Percentiles rank a stretch among this genome's conserved stretches.
Conservation (phyloP, 2,113 vertebrate species). For the Gadus chalcogrammus region DNA sequence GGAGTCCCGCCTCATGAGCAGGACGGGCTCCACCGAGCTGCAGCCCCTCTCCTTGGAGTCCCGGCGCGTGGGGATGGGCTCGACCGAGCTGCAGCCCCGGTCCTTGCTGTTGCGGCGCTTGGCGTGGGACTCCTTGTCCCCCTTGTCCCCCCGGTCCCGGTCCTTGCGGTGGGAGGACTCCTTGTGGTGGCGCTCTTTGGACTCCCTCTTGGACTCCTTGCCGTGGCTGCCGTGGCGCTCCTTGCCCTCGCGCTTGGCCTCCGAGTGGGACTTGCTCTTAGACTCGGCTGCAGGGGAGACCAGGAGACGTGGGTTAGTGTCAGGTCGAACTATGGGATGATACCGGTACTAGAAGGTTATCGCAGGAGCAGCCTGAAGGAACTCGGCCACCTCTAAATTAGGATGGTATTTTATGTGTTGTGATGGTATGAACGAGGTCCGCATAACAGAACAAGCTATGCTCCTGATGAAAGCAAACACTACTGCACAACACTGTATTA, state of each 20-base stretch:
- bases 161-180: constrained; percentile 68
- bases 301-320: neutral
- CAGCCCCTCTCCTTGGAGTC: constrained; percentile 60
- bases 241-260: constrained; percentile 71
- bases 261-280: constrained; percentile 81
- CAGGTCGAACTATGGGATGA: neutral
- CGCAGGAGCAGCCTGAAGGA: no score
- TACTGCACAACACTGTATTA: no score
- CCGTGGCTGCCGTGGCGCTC: constrained; percentile 66
- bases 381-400: no score
- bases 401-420: neutral
- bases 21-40: constrained; percentile 43
- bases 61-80: constrained; percentile 45
- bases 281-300: constrained; percentile 76
- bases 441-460: no score
- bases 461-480: no score
- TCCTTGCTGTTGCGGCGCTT: constrained; percentile 68
- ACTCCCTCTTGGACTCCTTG: constrained; percentile 72
- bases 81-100: constrained; percentile 59
- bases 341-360: no score
- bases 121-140: constrained; percentile 49
- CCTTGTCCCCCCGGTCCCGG: constrained; percentile 53
- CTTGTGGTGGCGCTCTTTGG: constrained; percentile 69
- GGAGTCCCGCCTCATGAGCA: constrained; percentile 60
- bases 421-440: no score